These are phyloP conservation scores for Vicugna pacos DNA, from an alignment of 2,113 vertebrate genomes.

Conservation along the genomic window DNA sequence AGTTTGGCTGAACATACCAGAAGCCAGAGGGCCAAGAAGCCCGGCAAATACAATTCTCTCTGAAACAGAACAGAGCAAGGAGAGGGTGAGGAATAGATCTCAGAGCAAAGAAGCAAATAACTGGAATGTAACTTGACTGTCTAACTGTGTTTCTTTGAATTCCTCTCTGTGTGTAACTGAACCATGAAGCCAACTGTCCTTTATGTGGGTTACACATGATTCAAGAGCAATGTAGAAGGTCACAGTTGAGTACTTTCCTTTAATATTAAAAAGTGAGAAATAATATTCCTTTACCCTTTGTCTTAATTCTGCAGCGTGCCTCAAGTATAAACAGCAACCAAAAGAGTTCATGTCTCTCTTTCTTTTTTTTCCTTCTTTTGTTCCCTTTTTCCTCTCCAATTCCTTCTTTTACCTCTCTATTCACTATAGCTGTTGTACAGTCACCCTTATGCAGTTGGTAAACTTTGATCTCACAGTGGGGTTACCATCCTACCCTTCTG, in stretches of 20 bases:
- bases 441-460: neutral
- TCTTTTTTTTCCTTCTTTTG: neutral
- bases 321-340: neutral
- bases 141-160: slow-evolving; percentile 37
- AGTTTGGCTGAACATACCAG: neutral
- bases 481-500: neutral
- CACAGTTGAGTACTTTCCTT: slow-evolving; percentile 4
- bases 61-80: neutral
- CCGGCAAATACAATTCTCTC: neutral
- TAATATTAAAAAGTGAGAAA: neutral
- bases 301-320: neutral
- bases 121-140: neutral
- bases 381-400: neutral
- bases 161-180: neutral
- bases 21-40: neutral
- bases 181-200: neutral
- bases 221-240: neutral
- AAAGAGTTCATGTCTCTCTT: neutral
- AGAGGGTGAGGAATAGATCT: neutral
- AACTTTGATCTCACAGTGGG: neutral
- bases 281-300: neutral
- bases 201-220: neutral
- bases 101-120: neutral
- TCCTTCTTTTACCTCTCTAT: slow-evolving; percentile 10
- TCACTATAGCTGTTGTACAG: neutral